Base-by-base conservation (phyloP, 2,888 invertebrate species). In the Maniola hyperantus region DNA sequence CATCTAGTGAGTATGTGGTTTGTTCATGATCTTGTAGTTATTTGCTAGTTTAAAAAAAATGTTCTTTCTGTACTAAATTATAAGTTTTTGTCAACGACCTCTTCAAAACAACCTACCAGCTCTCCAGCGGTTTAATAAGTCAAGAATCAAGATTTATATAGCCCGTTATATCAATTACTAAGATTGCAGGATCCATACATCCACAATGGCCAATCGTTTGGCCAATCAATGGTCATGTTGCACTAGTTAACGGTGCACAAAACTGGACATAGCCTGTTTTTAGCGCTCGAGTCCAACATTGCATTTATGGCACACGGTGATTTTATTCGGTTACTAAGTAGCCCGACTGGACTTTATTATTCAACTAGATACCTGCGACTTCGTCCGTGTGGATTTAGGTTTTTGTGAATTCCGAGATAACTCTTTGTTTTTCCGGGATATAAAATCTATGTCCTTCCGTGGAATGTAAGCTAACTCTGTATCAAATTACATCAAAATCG, bases 141-240 rank as follows among this genome's bases (percentile, higher is more conserved):
- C 65, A 72, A 77, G 81, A 82, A 81, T 82, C n/a, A n/a, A n/a
- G n/a, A n/a, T n/a, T n/a, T n/a, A n/a, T 81, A 78, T 72, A 73
- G 76, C 71, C 77, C 73, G 76, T 79, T 79, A 76, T 76, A 18
- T 61, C 81, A 79, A 82, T 83, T 81, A 79, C 78, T 65, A 75
- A 73, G 79, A 83, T 81, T 80, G 79, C 77, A 70, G 77, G 72
- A 75, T 69, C 74, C 71, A 64, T 73, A 61, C 65, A 55, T 59
- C 26, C 48, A 51, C 55, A 11, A 15, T 60, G 46, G 18, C 48
- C 39, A 26, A 76, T 75, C 61, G 69, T 72, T 73, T 42, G 75
- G 66, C 68, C 75, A 75, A 76, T 75, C 73, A 69, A 48, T 51
- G 70, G 65, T 59, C 66, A 63, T 69, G 63, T 66, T 73, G 71